Conservation (phyloP, 2,113 vertebrate genomes). For the Collichthys lucidus region DNA sequence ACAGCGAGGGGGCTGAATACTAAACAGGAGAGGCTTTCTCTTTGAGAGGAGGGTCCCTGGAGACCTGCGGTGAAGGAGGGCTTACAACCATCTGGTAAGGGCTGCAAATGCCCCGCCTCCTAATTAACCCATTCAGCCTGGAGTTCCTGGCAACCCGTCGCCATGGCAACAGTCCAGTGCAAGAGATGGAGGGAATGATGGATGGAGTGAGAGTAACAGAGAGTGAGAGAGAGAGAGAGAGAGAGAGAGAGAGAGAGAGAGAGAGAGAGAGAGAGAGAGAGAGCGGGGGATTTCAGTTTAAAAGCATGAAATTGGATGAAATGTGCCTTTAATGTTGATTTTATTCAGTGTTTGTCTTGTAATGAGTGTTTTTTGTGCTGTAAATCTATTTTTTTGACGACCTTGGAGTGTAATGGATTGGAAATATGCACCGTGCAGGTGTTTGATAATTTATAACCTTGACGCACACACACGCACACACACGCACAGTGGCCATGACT, state of each 20-base stretch:
- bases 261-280: constrained; percentile 3
- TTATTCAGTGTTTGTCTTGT: not conserved
- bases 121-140: constrained; percentile 68
- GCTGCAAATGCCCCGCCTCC: constrained; percentile 52
- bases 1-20: constrained; percentile 39
- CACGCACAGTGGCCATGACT: not conserved
- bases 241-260: constrained; percentile 9
- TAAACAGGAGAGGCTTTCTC: constrained; percentile 61
- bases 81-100: constrained; percentile 69
- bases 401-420: not conserved
- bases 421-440: not conserved
- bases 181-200: constrained; percentile 37
- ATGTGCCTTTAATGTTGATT: not conserved
- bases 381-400: not conserved
- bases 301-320: not conserved
- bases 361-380: not conserved
- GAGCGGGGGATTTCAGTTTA: not conserved
- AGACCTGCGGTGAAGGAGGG: constrained; percentile 51
- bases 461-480: not conserved
- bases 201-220: constrained; percentile 5
- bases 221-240: constrained; percentile 2
- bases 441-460: constrained; percentile 28
- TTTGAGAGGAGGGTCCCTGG: constrained; percentile 58
- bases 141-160: constrained; percentile 67
- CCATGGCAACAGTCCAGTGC: constrained; percentile 71